A percentile compares a stretch with the other conserved stretches of the same genome.
These are phyloP conservation scores for Lamellibrachia columna DNA, from an alignment of 2,888 invertebrate species.

Conservation along the genomic window DNA sequence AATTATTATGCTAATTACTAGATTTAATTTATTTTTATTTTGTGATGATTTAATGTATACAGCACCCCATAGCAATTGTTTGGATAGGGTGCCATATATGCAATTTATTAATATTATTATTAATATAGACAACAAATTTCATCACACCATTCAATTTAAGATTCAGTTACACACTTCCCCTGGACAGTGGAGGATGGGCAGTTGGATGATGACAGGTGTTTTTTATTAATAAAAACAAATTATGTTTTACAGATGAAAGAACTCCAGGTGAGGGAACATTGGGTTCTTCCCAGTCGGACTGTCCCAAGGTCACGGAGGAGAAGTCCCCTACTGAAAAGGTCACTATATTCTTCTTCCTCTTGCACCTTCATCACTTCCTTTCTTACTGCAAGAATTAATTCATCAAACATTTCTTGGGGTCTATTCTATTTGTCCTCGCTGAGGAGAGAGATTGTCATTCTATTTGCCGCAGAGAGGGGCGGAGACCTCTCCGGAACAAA, in stretches of 20 bases:
- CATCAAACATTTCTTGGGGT: neutral
- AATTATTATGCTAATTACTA: too few relatives aligned
- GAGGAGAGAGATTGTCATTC: too few relatives aligned
- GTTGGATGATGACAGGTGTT: neutral
- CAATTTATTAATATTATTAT: too few relatives aligned
- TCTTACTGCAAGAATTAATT: neutral
- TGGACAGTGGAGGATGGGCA: neutral
- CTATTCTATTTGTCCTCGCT: too few relatives aligned
- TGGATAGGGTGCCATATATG: too few relatives aligned
- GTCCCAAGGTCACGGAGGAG: neutral
- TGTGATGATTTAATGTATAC: too few relatives aligned
- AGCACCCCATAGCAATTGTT: too few relatives aligned
- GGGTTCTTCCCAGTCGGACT: neutral
- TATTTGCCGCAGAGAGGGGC: too few relatives aligned
- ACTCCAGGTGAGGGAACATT: neutral
- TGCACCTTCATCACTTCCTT: neutral
- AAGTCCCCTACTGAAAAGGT: neutral
- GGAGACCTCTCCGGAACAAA: too few relatives aligned
- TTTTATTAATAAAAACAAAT: neutral
- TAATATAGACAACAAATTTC: too few relatives aligned
- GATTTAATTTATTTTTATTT: too few relatives aligned
- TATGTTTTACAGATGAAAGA: neutral
- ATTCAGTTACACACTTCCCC: neutral
- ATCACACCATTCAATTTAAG: too few relatives aligned
- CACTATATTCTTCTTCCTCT: neutral